phyloP scores from a whole-genome alignment of 2,888 invertebrate species.

The Lepetodrilus schrolli region DNA sequence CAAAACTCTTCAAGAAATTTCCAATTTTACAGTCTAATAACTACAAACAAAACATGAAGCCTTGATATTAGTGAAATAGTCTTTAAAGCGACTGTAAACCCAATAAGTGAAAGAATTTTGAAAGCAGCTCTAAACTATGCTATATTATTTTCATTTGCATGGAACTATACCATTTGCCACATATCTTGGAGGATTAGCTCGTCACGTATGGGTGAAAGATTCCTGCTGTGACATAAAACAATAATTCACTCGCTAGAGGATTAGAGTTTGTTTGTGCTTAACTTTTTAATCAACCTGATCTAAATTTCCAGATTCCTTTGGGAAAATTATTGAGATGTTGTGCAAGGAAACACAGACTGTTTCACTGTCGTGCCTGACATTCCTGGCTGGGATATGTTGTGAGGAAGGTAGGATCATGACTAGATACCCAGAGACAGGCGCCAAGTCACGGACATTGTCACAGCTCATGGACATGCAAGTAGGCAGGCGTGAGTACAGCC shows the following conservation, averaged over 20 bases:
- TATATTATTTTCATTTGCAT: too few relatives aligned
- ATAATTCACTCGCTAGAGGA: too few relatives aligned
- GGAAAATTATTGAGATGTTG: slow-evolving; percentile 46
- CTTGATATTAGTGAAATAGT: too few relatives aligned
- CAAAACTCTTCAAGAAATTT: neutral
- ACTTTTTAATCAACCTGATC: neutral
- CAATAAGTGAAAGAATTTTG: too few relatives aligned
- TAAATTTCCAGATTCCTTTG: slow-evolving; percentile 46
- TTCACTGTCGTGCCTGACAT: slow-evolving; percentile 53
- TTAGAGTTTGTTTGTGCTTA: neutral
- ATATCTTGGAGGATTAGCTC: neutral
- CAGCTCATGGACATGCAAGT: neutral
- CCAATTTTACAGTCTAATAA: too few relatives aligned
- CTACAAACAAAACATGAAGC: too few relatives aligned
- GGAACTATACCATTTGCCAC: too few relatives aligned
- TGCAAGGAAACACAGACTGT: slow-evolving; percentile 41
- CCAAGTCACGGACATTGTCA: neutral
- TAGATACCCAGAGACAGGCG: slow-evolving; percentile 30
- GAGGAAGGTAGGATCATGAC: slow-evolving; percentile 51
- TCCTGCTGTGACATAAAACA: too few relatives aligned
- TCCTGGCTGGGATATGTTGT: slow-evolving; percentile 55
- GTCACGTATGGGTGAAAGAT: too few relatives aligned
- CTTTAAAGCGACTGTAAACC: too few relatives aligned
- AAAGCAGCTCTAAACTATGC: too few relatives aligned
- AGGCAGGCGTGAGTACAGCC: slow-evolving; percentile 21